Conservation (phyloP, 2,888 invertebrate species). For the Plutella xylostella region DNA sequence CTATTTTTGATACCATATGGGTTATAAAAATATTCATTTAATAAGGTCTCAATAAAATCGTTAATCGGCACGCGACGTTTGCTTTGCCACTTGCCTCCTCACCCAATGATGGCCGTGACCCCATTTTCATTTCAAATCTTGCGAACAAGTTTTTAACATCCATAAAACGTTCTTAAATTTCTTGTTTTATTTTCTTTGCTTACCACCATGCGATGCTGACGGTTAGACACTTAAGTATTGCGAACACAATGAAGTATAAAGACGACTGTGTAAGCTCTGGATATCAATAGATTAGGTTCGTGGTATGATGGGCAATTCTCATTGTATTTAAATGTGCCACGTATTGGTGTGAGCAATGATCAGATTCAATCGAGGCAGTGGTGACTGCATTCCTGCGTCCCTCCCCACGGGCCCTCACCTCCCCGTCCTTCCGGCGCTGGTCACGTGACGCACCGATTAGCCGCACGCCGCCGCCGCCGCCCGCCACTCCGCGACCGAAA, state of each 20-base stretch:
- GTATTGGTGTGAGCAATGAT: slow-evolving; percentile 4
- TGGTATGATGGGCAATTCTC: not conserved
- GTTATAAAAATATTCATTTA: no score
- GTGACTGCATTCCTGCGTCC: slow-evolving; percentile 64
- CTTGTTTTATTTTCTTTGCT: no score
- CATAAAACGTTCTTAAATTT: no score
- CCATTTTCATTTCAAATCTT: slow-evolving; percentile 6
- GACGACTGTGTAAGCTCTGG: not conserved
- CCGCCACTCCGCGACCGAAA: slow-evolving; percentile 39
- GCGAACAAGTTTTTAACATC: not conserved
- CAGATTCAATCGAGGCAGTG: slow-evolving; percentile 6
- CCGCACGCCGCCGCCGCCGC: slow-evolving; percentile 38
- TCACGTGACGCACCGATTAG: slow-evolving; percentile 68
- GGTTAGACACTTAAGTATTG: not conserved
- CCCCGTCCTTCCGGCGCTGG: slow-evolving; percentile 62
- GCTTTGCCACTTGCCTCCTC: not conserved
- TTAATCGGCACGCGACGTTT: not conserved
- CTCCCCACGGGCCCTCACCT: slow-evolving; percentile 39
- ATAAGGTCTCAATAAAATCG: no score
- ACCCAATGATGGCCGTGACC: slow-evolving; percentile 7
- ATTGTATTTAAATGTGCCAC: slow-evolving; percentile 4
- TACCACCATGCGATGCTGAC: no score
- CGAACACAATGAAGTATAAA: not conserved
- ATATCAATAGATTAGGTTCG: not conserved
- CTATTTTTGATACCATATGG: no score